Evolutionary conservation across 2,113 vertebrate genomes (phyloP), one percentile per base, ranked within the genome.

Genomic region (Pomatorhinus ruficollis): DNA sequence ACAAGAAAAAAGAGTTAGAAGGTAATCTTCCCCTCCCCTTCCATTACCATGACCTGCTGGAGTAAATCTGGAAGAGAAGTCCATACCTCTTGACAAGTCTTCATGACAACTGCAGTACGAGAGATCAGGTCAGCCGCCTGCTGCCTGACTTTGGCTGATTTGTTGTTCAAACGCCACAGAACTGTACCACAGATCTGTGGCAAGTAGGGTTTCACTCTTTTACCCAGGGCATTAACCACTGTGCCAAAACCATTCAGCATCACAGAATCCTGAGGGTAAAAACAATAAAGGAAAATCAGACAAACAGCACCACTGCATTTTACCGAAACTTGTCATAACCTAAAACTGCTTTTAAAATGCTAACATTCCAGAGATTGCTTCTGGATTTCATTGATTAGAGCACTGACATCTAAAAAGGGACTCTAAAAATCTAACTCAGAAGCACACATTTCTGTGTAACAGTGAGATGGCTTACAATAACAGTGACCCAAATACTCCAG

Each of bases 131-230:
- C 99, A 54, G 99, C 99, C 1, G 99, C 99, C 97, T 99, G 99
- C 90, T 99, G 99, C 84, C 99, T 98, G 50, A 99, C 99, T 98
- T 99, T 99, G 31, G 99, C 99, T 0, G 99, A 99, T 93, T 99
- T 99, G 98, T 99, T 99, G 98, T 99, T 99, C 90, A 99, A 98
- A 97, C 99, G 99, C 99, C 99, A 99, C 89, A 99, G 95, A 69
- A 99, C 99, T 0, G 99, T 99, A 98, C 99, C 99, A 47, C 99
- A 99, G 96, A 99, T 99, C 97, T 99, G 99, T 49, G 99, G 99
- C 97, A 99, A 97, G 97, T 99, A 99, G 9, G 99, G 99, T 63
- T 99, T 99, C 39, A 99, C 99, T 24, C 99, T 98, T 95, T 99
- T 99, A 75, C 99, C 99, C 8, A 99, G 99, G 87, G 99, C 99